Evolutionary conservation across 2,797 vertebrate genomes (phyloP).

Genomic region (Pipistrellus kuhlii): DNA sequence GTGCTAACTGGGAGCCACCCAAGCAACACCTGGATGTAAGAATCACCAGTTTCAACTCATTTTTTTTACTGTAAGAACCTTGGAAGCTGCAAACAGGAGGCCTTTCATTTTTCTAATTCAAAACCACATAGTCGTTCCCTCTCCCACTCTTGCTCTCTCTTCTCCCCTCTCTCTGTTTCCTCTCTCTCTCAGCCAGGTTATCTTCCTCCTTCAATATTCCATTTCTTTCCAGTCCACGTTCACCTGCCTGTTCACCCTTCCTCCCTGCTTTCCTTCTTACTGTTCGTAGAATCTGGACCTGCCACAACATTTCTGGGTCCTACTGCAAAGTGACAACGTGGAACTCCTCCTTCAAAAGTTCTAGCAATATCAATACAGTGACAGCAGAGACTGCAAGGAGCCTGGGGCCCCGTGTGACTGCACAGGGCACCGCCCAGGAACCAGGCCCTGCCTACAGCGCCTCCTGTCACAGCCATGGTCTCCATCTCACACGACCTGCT

Average conservation of each 20-base stretch:
- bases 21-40: not conserved
- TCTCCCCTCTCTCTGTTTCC: not conserved
- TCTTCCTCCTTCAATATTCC: not conserved
- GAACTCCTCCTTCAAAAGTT: not conserved
- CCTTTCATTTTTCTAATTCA: not conserved
- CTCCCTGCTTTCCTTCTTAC: not conserved
- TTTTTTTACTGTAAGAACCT: not conserved
- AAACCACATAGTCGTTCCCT: not conserved
- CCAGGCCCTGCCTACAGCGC: fast-evolving
- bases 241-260: too few relatives aligned
- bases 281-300: not conserved
- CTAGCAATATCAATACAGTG: not conserved
- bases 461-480: not conserved
- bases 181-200: not conserved
- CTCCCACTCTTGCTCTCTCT: not conserved
- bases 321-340: not conserved
- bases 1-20: fast-evolving
- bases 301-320: not conserved
- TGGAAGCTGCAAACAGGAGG: not conserved
- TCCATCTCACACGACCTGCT: not conserved
- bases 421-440: not conserved
- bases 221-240: not conserved
- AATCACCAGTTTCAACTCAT: not conserved
- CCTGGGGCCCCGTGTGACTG: fast-evolving
- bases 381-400: not conserved